Percentiles rank a stretch among this genome's conserved stretches.
Conservation (phyloP, 2,113 vertebrate genomes). For the Trichomycterus rosablanca region DNA sequence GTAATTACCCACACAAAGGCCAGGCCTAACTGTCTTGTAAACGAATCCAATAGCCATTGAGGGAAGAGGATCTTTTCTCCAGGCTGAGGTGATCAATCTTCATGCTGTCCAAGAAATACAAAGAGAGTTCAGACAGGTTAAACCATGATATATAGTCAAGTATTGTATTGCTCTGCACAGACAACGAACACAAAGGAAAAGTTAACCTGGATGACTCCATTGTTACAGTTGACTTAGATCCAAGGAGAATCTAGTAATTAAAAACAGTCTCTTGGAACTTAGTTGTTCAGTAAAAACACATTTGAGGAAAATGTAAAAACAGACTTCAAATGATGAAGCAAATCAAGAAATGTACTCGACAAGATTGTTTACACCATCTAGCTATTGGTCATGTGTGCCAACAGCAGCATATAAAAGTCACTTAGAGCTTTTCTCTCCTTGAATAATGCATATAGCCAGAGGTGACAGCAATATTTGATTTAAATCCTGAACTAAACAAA, state of each 20-base stretch:
- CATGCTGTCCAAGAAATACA: constrained; percentile 42
- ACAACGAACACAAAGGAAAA: constrained; percentile 41
- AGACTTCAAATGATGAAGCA: neutral
- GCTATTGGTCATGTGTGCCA: neutral
- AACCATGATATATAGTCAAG: constrained; percentile 48
- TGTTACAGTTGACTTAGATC: constrained; percentile 42
- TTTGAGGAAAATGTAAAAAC: constrained; percentile 35
- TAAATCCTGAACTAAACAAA: constrained; percentile 29
- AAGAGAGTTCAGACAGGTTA: constrained; percentile 46
- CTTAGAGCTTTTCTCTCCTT: neutral
- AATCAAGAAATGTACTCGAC: too few species aligned
- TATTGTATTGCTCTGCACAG: constrained; percentile 47
- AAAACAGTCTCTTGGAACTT: constrained; percentile 31
- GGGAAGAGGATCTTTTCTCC: constrained; percentile 44
- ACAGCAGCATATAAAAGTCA: constrained; percentile 2
- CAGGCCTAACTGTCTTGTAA: constrained; percentile 54
- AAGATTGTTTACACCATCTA: neutral
- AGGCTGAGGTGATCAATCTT: constrained; percentile 51
- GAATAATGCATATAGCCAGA: constrained; percentile 16
- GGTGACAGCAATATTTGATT: constrained; percentile 19
- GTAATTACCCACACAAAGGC: constrained; percentile 55
- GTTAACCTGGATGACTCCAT: constrained; percentile 44
- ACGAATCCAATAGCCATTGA: constrained; percentile 49
- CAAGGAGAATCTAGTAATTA: constrained; percentile 40
- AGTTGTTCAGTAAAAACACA: constrained; percentile 13